These are phyloP conservation scores for Protomyctophum bolini DNA, from an alignment of 2,113 vertebrate genomes.

Conservation along the genomic window DNA sequence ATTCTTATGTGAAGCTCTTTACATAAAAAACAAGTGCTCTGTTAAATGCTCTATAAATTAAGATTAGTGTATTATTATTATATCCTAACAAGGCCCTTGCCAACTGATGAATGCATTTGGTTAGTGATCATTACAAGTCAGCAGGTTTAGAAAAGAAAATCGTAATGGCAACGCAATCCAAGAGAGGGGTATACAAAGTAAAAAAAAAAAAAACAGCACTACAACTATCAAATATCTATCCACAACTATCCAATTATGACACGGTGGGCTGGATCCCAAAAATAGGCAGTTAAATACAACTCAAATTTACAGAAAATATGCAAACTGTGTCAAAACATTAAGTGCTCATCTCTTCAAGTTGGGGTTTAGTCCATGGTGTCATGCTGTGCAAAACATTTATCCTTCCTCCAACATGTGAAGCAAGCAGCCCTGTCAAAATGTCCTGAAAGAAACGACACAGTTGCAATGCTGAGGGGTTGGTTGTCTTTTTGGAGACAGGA, in stretches of 20 bases:
- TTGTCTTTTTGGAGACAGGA: background rate
- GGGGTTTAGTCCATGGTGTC: constrained; percentile 21
- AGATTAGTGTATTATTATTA: too few relatives aligned
- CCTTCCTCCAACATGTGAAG: too few relatives aligned
- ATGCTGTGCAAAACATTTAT: background rate
- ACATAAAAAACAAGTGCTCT: too few relatives aligned
- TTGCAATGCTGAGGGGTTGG: background rate
- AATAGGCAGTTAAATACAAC: background rate
- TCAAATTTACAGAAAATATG: background rate
- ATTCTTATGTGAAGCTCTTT: too few relatives aligned
- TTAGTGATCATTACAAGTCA: background rate
- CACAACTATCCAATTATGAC: background rate
- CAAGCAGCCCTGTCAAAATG: too few relatives aligned
- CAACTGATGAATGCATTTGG: background rate
- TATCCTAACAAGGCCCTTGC: too few relatives aligned
- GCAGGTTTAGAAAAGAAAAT: background rate
- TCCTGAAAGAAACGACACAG: background rate
- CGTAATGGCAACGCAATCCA: background rate
- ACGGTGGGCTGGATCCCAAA: constrained; percentile 28
- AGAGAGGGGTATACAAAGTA: too few relatives aligned
- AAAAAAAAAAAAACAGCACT: background rate
- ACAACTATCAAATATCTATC: background rate
- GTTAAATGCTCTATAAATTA: too few relatives aligned
- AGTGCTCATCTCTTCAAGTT: background rate
- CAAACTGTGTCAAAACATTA: background rate